Percentiles rank a stretch among this genome's conserved stretches.
Conservation (phyloP, 2,888 invertebrate genomes). For the Scotopteryx bipunctaria region DNA sequence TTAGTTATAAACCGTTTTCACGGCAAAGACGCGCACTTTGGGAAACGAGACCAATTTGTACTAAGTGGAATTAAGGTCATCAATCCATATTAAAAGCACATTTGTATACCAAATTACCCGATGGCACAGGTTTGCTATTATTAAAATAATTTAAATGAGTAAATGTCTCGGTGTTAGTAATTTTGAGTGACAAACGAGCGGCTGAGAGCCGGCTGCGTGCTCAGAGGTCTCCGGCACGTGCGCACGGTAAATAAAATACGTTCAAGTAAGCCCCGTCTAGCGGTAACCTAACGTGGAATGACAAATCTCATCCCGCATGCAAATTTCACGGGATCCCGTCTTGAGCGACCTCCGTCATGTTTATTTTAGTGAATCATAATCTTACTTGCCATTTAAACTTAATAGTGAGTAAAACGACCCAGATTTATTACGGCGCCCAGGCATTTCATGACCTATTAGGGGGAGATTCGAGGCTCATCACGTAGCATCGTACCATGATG, state of each 20-base stretch:
- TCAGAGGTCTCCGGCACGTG: constrained; percentile 61
- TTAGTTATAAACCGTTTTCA: constrained; percentile 15
- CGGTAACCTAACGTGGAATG: constrained; percentile 56
- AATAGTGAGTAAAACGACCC: constrained; percentile 43
- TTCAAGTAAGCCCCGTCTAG: constrained; percentile 53
- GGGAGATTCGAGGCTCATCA: constrained; percentile 47
- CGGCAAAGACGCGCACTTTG: constrained; percentile 6
- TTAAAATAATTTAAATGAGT: constrained; percentile 57
- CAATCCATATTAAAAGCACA: constrained; percentile 29
- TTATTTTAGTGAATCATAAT: constrained; percentile 52
- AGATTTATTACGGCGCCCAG: constrained; percentile 38
- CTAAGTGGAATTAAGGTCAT: constrained; percentile 17
- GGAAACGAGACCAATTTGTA: constrained; percentile 10
- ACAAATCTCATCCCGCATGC: constrained; percentile 69
- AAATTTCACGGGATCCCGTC: constrained; percentile 58
- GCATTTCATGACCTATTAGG: constrained; percentile 54
- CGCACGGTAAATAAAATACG: constrained; percentile 70
- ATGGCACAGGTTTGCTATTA: constrained; percentile 38
- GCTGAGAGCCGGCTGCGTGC: constrained; percentile 62
- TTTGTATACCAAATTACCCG: constrained; percentile 27
- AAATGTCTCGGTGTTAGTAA: constrained; percentile 54
- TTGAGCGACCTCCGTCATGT: constrained; percentile 48
- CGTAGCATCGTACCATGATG: constrained; percentile 47
- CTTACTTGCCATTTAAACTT: constrained; percentile 43
- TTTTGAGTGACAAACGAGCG: constrained; percentile 72